Percentiles rank a stretch among this genome's conserved stretches.
phyloP scores from a whole-genome alignment of 2,797 vertebrate genomes.

The Sebastes nivosus region DNA sequence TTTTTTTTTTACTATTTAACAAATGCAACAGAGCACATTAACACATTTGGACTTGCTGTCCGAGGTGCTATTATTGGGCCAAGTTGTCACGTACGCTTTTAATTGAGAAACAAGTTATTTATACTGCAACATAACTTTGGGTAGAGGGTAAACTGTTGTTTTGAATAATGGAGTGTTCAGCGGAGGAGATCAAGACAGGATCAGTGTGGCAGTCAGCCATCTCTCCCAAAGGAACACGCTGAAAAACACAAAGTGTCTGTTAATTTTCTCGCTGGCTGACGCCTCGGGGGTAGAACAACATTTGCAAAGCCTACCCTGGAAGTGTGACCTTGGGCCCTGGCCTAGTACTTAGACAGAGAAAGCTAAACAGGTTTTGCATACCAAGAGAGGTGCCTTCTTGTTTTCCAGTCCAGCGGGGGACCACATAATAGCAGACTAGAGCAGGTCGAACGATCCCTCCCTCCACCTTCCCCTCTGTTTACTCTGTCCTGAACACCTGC shows the following conservation, averaged over 20 bases:
- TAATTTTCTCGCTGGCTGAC: constrained; percentile 55
- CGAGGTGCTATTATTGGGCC: neutral
- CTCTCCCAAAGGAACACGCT: constrained; percentile 35
- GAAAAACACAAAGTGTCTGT: constrained; percentile 50
- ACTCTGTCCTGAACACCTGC: constrained; percentile 73
- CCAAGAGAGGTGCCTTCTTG: constrained; percentile 58
- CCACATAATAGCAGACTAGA: constrained; percentile 57
- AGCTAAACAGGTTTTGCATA: constrained; percentile 71
- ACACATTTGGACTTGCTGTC: neutral
- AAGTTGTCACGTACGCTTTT: constrained; percentile 1
- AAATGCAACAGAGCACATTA: neutral
- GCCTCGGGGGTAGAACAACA: constrained; percentile 60
- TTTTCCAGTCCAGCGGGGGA: constrained; percentile 62
- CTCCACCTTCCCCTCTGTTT: constrained; percentile 65
- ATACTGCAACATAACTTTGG: constrained; percentile 18
- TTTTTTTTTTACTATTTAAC: neutral
- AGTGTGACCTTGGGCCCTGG: constrained; percentile 64
- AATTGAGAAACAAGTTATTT: constrained; percentile 22
- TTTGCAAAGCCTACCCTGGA: constrained; percentile 62
- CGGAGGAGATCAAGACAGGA: constrained; percentile 45
- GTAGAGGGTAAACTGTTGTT: constrained; percentile 37
- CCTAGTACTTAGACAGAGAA: constrained; percentile 44
- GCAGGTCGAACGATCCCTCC: constrained; percentile 46
- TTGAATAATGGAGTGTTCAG: constrained; percentile 39
- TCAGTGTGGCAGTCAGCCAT: constrained; percentile 56